Percentiles rank a stretch among this genome's conserved stretches.
These are phyloP conservation scores for Procambarus virginalis DNA, from an alignment of 1,140 invertebrate species.

Conservation along the genomic window DNA sequence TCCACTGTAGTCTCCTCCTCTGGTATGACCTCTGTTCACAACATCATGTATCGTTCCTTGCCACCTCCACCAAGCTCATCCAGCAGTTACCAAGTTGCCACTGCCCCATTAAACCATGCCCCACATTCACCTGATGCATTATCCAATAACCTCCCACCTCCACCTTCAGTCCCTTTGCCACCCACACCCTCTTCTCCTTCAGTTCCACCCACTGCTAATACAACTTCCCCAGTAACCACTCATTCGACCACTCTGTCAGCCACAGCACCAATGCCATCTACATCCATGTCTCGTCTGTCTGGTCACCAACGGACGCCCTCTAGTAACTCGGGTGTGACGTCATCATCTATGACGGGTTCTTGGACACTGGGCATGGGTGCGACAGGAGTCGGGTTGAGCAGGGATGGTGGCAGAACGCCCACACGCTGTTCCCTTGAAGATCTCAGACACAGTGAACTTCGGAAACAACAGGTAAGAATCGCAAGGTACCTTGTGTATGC, in stretches of 20 bases:
- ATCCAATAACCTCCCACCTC: background rate
- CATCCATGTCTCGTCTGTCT: conserved; percentile 4
- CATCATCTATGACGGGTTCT: conserved; percentile 33
- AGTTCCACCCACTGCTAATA: background rate
- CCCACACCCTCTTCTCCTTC: background rate
- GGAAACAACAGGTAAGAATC: conserved; percentile 44
- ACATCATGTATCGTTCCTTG: conserved; percentile 54
- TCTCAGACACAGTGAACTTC: conserved; percentile 48
- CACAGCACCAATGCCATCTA: background rate
- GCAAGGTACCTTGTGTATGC: no score
- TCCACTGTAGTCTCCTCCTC: background rate
- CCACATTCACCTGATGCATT: background rate
- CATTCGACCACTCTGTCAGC: background rate
- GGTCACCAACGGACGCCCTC: conserved; percentile 29
- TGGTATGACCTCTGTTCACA: conserved; percentile 54
- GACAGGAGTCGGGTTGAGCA: background rate
- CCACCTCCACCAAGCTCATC: conserved; percentile 30
- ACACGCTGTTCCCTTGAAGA: conserved; percentile 49
- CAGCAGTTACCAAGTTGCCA: background rate
- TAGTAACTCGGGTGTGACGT: conserved; percentile 34
- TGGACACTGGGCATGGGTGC: conserved; percentile 26
- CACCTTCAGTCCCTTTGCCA: background rate
- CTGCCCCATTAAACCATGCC: background rate
- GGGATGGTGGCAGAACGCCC: conserved; percentile 29
- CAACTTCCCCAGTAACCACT: background rate